A percentile compares a stretch with the other conserved stretches of the same genome.
Conservation (phyloP, 2,797 vertebrate genomes). For the Oreortyx pictus region DNA sequence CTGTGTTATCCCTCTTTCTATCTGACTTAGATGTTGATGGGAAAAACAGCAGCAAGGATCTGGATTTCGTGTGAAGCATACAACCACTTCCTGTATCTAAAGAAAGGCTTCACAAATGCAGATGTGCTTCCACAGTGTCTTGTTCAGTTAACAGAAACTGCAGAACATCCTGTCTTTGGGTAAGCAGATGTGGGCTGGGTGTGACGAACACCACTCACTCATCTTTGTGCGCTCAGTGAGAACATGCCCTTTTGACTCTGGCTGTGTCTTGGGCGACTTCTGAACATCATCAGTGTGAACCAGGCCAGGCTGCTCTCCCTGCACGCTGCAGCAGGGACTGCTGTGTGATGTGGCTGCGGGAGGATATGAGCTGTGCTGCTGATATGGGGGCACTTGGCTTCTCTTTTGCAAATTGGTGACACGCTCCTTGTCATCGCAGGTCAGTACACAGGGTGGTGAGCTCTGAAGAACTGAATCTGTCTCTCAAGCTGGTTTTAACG, state of each 20-base stretch:
- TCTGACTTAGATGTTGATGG: background rate
- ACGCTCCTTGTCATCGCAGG: background rate
- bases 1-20: background rate
- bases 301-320: background rate
- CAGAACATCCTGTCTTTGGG: background rate
- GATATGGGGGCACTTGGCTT: background rate
- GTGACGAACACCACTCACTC: background rate
- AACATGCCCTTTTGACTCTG: background rate
- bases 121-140: background rate
- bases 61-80: background rate
- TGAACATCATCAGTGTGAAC: background rate
- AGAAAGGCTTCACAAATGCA: background rate
- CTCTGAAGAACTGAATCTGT: background rate
- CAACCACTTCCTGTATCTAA: background rate
- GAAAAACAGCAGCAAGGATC: background rate
- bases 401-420: background rate
- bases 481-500: background rate
- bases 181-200: background rate
- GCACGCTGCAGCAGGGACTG: background rate
- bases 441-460: background rate
- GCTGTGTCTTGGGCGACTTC: rapidly evolving
- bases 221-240: background rate
- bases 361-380: background rate
- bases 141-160: background rate
- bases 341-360: rapidly evolving